Conservation (phyloP, 2,888 invertebrate species). For the Lysandra bellargus region DNA sequence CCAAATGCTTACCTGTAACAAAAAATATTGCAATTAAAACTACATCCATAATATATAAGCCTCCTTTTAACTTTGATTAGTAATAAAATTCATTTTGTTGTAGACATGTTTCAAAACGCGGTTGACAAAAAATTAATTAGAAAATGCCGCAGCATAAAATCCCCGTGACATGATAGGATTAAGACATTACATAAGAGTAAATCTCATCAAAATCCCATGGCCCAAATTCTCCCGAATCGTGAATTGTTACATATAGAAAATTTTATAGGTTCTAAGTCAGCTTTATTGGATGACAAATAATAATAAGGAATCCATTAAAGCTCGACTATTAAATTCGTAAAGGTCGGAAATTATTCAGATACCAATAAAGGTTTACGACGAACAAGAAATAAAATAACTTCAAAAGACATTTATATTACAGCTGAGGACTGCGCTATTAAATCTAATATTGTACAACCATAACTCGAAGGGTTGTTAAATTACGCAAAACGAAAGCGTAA, state of each 20-base stretch:
- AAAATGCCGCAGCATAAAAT: not conserved
- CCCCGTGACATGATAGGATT: conserved; percentile 11
- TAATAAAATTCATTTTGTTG: not conserved
- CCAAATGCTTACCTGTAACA: conserved; percentile 20
- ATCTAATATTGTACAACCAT: not conserved
- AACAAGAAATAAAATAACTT: not conserved
- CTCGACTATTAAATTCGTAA: conserved; percentile 3
- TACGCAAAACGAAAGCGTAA: not conserved
- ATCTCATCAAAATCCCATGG: not conserved
- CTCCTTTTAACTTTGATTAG: not conserved
- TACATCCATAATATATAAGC: not conserved
- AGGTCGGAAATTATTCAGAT: conserved; percentile 1
- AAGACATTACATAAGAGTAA: not conserved
- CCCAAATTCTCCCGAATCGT: not conserved
- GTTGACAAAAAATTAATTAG: not conserved
- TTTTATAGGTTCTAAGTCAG: not conserved
- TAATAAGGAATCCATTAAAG: conserved; percentile 2
- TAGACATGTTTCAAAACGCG: not conserved
- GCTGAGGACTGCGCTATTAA: not conserved
- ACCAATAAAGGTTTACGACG: not conserved
- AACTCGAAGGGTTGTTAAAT: not conserved
- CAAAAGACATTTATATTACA: not conserved
- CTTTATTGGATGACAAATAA: conserved; percentile 4
- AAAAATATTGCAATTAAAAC: not conserved
- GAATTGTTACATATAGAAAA: conserved; percentile 14